phyloP scores from a whole-genome alignment of 2,797 vertebrate species.

The Eulemur rubriventer region DNA sequence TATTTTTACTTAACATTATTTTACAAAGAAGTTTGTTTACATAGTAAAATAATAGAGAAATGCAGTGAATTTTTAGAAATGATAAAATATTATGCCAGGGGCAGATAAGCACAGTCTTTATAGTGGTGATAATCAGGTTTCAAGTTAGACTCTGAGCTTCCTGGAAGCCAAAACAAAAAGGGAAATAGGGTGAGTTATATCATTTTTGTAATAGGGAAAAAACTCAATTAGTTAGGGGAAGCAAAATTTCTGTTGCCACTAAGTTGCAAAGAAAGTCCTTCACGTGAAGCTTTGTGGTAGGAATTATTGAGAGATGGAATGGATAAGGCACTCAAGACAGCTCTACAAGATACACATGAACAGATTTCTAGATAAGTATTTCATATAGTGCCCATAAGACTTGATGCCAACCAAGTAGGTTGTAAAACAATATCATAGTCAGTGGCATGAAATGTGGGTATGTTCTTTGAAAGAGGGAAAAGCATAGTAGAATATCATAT shows the following conservation, averaged over 20 bases:
- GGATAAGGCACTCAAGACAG: neutral
- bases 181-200: neutral
- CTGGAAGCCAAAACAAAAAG: neutral
- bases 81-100: neutral
- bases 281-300: neutral
- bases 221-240: neutral
- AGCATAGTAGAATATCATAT: neutral
- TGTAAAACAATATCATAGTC: neutral
- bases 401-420: neutral
- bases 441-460: neutral
- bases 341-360: neutral
- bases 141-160: slow-evolving; percentile 7
- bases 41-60: neutral
- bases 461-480: neutral
- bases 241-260: neutral
- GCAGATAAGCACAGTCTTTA: neutral
- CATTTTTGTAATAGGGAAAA: neutral
- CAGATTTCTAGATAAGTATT: neutral
- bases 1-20: neutral
- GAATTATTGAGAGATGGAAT: neutral
- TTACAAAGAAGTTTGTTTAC: neutral
- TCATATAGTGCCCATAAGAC: neutral
- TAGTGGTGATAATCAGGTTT: neutral
- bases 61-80: slow-evolving; percentile 23
- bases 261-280: slow-evolving; percentile 24